phyloP scores from a whole-genome alignment of 1,140 invertebrate genomes.

The Harlomillsia oculata region DNA sequence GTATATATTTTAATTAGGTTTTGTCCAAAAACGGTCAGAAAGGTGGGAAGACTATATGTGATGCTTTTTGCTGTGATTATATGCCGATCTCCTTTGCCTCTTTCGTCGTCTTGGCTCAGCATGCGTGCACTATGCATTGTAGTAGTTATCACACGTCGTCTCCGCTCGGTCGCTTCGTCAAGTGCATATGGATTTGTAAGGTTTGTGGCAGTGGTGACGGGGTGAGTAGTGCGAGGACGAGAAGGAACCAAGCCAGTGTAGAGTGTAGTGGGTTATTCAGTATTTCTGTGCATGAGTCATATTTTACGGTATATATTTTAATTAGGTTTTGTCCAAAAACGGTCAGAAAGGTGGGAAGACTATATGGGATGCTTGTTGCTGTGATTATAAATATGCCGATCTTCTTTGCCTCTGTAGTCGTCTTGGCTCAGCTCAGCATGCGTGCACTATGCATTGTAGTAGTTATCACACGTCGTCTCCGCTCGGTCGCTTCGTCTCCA shows the following conservation, averaged over 20 bases:
- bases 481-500: not conserved
- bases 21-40: conserved; percentile 33
- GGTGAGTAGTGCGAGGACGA: not conserved
- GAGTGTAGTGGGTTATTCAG: conserved; percentile 10
- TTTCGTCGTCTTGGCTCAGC: not conserved
- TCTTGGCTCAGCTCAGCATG: conserved; percentile 4
- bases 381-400: conserved; percentile 21
- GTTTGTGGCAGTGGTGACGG: not conserved
- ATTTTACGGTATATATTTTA: conserved; percentile 35
- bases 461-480: not conserved
- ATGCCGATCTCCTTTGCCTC: conserved; percentile 10
- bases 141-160: not conserved
- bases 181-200: not conserved
- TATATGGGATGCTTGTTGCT: conserved; percentile 17
- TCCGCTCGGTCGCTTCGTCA: not conserved
- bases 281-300: conserved; percentile 34
- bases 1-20: conserved; percentile 36
- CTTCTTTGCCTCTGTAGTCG: not conserved
- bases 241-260: too few relatives aligned
- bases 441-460: conserved; percentile 1
- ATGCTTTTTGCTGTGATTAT: conserved; percentile 24
- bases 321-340: conserved; percentile 35
- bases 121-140: conserved; percentile 4
- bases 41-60: conserved; percentile 21
- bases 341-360: conserved; percentile 29